Evolutionary conservation across 2,888 invertebrate genomes (phyloP).

Genomic region (Polietes domitor): DNA sequence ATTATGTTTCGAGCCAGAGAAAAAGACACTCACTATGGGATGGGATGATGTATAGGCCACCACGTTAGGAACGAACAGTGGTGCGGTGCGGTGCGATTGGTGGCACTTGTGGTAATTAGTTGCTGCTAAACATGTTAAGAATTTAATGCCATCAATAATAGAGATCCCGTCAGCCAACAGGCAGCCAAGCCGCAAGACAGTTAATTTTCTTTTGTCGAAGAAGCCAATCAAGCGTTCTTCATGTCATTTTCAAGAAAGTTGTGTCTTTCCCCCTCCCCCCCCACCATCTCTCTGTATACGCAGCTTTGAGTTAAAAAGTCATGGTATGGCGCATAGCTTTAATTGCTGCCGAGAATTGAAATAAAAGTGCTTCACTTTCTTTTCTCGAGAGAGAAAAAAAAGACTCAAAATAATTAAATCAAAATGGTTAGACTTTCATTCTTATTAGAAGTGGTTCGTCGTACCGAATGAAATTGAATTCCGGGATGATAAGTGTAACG

Average conservation of each 20-base stretch:
- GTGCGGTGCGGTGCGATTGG: not conserved
- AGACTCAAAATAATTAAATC: not conserved
- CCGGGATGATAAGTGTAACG: constrained; percentile 28
- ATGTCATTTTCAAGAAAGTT: constrained; percentile 28
- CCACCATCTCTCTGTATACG: no score
- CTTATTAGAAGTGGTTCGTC: constrained; percentile 16
- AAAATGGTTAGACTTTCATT: constrained; percentile 51
- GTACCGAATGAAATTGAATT: constrained; percentile 19
- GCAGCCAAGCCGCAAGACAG: not conserved
- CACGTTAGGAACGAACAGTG: not conserved
- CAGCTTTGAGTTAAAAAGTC: not conserved
- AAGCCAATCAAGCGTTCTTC: not conserved
- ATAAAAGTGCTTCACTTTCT: constrained; percentile 53
- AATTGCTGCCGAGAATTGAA: constrained; percentile 39
- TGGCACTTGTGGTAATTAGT: constrained; percentile 54
- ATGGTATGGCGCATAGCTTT: not conserved
- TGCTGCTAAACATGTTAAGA: constrained; percentile 57
- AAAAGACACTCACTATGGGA: not conserved
- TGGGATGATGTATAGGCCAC: not conserved
- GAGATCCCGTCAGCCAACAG: not conserved
- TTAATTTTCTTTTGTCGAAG: constrained; percentile 22
- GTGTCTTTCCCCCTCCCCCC: not conserved
- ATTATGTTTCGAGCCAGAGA: constrained; percentile 4
- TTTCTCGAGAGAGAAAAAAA: constrained; percentile 2
- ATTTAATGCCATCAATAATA: constrained; percentile 55